Evolutionary conservation across 2,797 vertebrate species (phyloP).

Genomic region (Hydrocynus forskahlii): DNA sequence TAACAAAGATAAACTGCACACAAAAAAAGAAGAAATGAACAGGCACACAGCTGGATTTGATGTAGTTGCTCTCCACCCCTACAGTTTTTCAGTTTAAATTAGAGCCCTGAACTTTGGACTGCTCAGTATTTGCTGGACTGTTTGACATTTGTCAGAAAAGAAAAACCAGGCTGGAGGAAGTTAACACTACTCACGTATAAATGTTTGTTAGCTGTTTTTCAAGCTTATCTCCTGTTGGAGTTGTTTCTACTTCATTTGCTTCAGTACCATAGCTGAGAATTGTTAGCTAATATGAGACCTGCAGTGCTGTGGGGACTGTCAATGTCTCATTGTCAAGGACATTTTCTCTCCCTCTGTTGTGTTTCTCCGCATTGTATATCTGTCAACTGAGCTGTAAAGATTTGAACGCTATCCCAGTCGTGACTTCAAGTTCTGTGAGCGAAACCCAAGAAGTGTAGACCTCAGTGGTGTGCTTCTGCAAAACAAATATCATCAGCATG

Average conservation of each 20-base stretch:
- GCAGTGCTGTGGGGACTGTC: background rate
- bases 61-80: background rate
- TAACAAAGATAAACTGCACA: background rate
- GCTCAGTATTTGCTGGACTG: background rate
- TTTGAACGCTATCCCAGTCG: background rate
- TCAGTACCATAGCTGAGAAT: background rate
- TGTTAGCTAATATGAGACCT: background rate
- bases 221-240: background rate
- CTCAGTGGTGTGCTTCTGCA: constrained; percentile 33
- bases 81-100: background rate
- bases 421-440: background rate
- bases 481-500: constrained; percentile 56
- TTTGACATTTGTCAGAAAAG: background rate
- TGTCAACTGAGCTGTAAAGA: background rate
- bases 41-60: background rate
- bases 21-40: background rate
- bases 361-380: background rate
- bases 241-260: background rate
- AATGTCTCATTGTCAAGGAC: background rate
- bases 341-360: background rate
- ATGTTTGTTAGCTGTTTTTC: constrained; percentile 3
- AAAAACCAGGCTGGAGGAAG: background rate
- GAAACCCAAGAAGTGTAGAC: constrained; percentile 2
- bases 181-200: background rate
- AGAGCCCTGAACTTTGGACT: background rate